Evolutionary conservation across 1,140 invertebrate genomes (phyloP), one percentile per base, ranked within the genome.

Genomic region (Aricia agestis): DNA sequence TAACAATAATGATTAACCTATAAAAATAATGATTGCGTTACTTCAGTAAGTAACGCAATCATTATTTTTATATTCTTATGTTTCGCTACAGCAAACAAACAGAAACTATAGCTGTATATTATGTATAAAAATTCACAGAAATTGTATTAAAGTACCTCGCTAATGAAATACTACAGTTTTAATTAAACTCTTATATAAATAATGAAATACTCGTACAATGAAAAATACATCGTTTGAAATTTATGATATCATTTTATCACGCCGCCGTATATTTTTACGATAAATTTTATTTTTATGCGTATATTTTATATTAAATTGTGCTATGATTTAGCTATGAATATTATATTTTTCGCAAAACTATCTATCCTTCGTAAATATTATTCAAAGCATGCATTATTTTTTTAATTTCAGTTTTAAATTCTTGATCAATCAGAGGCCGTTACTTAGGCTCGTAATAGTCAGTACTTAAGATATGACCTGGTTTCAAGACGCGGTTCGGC

Each of bases 171-270:
- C 45, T 52, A 52, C 45, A 52, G 13, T 52, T 52, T 52, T 52
- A 52, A 52, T 52, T 52, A 52, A 52, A 52, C 45, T 52, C 45
- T 52, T 52, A 15, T 52, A 52, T 52, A 52, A 52, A 52, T 52
- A 52, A 52, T 52, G 45, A 52, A 36, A 36, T 52, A 52, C 45
- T 52, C 13, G 45, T 52, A 52, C 45, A 52, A 52, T 52, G 45
- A 52, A 52, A 52, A 52, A 52, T 15, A 52, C 45, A 52, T 13
- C 45, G 45, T 52, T 52, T 52, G 45, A 52, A 52, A 52, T 52
- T 52, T 52, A 52, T 52, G 45, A 52, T 52, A 52, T 13, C 45
- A 15, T 52, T 52, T 52, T 52, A 52, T 52, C 13, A 52, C 45
- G 45, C 45, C 45, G 45, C 9, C 36, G 36, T 36, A 36, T 52